These are phyloP conservation scores for Hydrophis major DNA, from an alignment of 2,797 vertebrate species.

Conservation along the genomic window DNA sequence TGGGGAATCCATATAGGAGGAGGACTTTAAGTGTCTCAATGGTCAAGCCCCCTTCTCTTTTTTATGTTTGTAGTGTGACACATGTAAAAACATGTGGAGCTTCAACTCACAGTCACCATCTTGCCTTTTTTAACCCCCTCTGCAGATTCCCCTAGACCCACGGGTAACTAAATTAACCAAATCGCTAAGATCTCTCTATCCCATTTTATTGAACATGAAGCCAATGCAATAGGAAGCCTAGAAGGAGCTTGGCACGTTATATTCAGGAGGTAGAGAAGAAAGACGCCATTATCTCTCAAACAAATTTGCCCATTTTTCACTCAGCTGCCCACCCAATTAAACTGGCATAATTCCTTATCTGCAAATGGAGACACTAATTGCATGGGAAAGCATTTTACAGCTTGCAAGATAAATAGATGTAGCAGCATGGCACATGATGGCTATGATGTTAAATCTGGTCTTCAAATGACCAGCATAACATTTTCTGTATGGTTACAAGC, in stretches of 20 bases:
- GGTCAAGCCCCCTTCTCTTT: not conserved
- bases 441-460: not conserved
- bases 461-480: not conserved
- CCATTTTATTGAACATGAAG: not conserved
- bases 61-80: not conserved
- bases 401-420: not conserved
- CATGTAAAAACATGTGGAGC: not conserved
- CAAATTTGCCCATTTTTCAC: not conserved
- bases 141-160: not conserved
- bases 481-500: not conserved
- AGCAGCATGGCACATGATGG: not conserved
- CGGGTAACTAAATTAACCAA: not conserved
- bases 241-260: not conserved
- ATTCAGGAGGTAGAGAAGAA: not conserved
- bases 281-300: not conserved
- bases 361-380: not conserved
- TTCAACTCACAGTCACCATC: not conserved
- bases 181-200: not conserved
- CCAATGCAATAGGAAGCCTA: not conserved
- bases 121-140: not conserved
- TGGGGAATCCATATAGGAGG: not conserved
- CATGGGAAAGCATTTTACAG: not conserved
- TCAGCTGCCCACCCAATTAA: not conserved
- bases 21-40: not conserved
- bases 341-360: not conserved